Evolutionary conservation across 2,797 vertebrate genomes (phyloP).

Genomic region (Percopsis omiscomaycus): DNA sequence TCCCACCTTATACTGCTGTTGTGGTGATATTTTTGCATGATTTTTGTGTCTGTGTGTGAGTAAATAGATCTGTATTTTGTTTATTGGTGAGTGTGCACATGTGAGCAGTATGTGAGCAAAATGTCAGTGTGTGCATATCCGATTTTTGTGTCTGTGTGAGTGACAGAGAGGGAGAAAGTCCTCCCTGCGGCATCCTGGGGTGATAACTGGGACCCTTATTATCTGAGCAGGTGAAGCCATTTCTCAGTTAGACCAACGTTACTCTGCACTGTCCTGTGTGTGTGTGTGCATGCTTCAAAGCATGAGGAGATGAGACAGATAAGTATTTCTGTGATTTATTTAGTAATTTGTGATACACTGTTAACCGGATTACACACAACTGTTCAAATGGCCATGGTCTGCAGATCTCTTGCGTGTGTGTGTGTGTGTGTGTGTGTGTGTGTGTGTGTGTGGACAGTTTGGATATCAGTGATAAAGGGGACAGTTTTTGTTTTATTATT

Average conservation of each 20-base stretch:
- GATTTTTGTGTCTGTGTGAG: constrained; percentile 38
- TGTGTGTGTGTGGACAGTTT: background rate
- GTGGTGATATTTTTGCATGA: too few relatives aligned
- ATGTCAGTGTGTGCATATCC: constrained; percentile 18
- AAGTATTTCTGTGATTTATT: constrained; percentile 80
- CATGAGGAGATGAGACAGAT: constrained; percentile 72
- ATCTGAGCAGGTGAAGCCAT: constrained; percentile 94
- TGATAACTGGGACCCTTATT: constrained; percentile 90
- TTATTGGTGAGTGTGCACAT: constrained; percentile 2
- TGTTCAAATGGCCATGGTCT: constrained; percentile 75
- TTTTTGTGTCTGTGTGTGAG: too few relatives aligned
- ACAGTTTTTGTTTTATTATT: background rate
- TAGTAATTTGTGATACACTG: constrained; percentile 80
- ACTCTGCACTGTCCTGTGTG: constrained; percentile 67
- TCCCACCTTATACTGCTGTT: too few relatives aligned
- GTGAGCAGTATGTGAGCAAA: constrained; percentile 1
- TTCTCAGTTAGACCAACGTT: constrained; percentile 91
- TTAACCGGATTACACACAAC: constrained; percentile 80
- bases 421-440: constrained; percentile 21
- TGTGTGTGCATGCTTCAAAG: constrained; percentile 87
- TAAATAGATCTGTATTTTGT: background rate
- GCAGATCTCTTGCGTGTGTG: constrained; percentile 54
- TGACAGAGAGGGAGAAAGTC: constrained; percentile 26
- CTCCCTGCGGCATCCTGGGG: constrained; percentile 73
- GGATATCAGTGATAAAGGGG: background rate